Conservation (phyloP, 2,888 invertebrate genomes). For the Prosapia bicincta region DNA sequence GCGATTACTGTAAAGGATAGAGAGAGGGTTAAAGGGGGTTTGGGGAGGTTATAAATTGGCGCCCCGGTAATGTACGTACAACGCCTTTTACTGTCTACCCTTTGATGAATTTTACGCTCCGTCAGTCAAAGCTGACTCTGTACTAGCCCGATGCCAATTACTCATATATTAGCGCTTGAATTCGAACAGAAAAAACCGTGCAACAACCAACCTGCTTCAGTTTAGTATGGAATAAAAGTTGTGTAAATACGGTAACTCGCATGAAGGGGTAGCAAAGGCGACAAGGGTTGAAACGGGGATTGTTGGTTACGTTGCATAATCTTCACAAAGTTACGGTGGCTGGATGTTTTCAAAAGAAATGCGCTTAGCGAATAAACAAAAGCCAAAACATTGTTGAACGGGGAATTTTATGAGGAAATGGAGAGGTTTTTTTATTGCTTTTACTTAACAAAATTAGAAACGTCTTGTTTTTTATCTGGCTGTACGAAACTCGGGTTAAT, state of each 20-base stretch:
- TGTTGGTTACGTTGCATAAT: not conserved
- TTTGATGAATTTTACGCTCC: not conserved
- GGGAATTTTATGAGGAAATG: too few relatives aligned
- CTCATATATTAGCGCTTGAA: not conserved
- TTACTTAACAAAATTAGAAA: too few relatives aligned
- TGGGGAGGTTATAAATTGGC: not conserved
- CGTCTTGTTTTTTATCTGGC: too few relatives aligned
- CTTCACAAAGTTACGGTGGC: not conserved
- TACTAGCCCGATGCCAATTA: not conserved
- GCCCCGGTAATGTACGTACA: conserved; percentile 1
- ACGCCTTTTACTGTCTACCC: not conserved
- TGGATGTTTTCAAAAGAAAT: not conserved
- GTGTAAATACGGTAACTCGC: not conserved
- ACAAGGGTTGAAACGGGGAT: not conserved
- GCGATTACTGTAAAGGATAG: not conserved
- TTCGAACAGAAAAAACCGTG: not conserved
- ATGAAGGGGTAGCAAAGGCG: not conserved
- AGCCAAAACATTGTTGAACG: too few relatives aligned
- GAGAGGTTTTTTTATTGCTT: too few relatives aligned
- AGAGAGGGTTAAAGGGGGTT: not conserved
- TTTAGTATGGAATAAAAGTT: not conserved
- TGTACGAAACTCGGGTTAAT: too few relatives aligned
- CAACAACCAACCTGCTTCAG: not conserved
- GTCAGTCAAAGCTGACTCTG: not conserved
- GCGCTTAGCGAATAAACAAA: not conserved